phyloP scores from a whole-genome alignment of 1,140 invertebrate genomes.

The Heliconius congener region DNA sequence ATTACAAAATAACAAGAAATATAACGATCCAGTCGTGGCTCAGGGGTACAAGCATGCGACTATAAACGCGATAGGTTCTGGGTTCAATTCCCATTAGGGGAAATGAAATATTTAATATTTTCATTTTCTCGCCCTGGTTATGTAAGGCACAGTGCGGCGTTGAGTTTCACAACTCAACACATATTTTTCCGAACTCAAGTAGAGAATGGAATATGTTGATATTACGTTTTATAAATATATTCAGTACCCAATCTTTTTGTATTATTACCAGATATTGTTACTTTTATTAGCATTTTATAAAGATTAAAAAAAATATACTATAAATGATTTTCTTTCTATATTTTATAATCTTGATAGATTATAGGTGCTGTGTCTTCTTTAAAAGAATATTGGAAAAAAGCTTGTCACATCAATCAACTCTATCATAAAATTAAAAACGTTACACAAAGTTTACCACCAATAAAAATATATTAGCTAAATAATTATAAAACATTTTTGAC shows the following conservation, averaged over 20 bases:
- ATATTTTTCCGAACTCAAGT: no score
- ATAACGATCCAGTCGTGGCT: not conserved
- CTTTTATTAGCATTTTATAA: not conserved
- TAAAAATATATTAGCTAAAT: not conserved
- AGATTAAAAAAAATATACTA: not conserved
- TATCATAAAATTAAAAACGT: not conserved
- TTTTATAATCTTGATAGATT: constrained; percentile 8
- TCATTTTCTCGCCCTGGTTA: no score
- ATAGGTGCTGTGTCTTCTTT: not conserved
- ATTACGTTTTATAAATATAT: no score
- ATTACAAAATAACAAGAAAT: not conserved
- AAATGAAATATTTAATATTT: no score
- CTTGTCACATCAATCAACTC: constrained; percentile 8
- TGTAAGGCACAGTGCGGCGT: no score
- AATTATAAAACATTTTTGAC: not conserved
- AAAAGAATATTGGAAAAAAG: not conserved
- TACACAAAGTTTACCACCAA: not conserved
- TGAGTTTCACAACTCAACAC: no score
- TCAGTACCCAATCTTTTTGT: no score
- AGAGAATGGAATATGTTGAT: no score
- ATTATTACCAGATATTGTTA: not conserved
- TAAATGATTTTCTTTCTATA: not conserved
- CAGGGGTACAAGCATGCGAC: no score
- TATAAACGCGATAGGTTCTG: no score
- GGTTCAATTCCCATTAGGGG: no score